Evolutionary conservation across 1,140 invertebrate species (phyloP).

Genomic region (Calliphora vicina): DNA sequence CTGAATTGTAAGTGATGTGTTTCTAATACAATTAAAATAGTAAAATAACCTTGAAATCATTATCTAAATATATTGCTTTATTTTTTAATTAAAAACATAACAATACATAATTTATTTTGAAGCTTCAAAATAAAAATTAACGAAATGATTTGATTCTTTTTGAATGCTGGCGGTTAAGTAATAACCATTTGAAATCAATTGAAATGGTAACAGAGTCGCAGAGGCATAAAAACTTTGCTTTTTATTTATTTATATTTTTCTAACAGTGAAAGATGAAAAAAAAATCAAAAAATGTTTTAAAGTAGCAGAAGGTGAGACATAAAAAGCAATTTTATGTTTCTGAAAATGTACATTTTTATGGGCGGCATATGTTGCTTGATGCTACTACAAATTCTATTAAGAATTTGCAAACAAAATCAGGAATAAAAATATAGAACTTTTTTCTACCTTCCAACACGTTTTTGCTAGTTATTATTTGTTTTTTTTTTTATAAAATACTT

Average conservation of each 20-base stretch:
- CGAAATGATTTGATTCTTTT: too few relatives aligned
- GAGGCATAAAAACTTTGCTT: not conserved
- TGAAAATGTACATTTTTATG: constrained; percentile 23
- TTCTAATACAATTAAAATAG: too few relatives aligned
- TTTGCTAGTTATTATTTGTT: not conserved
- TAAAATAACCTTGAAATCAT: too few relatives aligned
- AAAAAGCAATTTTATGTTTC: constrained; percentile 27
- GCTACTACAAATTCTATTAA: not conserved
- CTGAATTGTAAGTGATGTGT: too few relatives aligned
- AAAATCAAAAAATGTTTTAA: not conserved
- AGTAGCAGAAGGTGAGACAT: constrained; percentile 19
- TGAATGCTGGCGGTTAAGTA: not conserved
- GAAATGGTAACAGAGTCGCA: constrained; percentile 28
- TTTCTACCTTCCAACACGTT: too few relatives aligned
- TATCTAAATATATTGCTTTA: too few relatives aligned
- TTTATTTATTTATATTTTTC: not conserved
- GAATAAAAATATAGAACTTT: too few relatives aligned
- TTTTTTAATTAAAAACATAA: too few relatives aligned
- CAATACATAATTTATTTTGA: too few relatives aligned
- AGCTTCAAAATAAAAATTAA: too few relatives aligned
- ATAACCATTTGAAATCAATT: constrained; percentile 26
- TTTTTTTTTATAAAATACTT: not conserved
- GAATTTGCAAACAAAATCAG: not conserved
- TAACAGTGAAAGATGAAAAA: not conserved
- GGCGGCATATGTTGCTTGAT: constrained; percentile 22